Evolutionary conservation across 1,140 invertebrate species (phyloP), one percentile per base, ranked within the genome.

Genomic region (Scaptomyza pallida): DNA sequence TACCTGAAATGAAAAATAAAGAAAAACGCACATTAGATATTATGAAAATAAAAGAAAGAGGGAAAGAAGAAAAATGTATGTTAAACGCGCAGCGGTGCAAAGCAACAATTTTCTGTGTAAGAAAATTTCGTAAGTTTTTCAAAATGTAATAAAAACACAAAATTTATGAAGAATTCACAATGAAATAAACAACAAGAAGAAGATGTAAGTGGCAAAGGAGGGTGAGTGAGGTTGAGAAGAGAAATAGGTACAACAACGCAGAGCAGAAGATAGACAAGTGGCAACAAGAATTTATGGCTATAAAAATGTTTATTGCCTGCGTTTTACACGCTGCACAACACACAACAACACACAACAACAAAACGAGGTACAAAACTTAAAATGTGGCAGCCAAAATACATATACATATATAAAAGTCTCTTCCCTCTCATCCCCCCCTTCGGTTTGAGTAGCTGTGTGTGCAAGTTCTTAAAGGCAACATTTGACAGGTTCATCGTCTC

Each of bases 141-240:
- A 51, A 88, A 88, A 82, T 77, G 82, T 54, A 86, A 86, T 88
- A 88, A 86, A 86, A 68, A 82, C 67, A 88, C 64, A 64, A 82
- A 78, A 86, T 86, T 82, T 86, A 88, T 88, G 74, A 86, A 82
- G 82, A 86, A 86, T 86, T 88, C 81, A 72, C 59, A 72, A 78
- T 62, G 71, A 68, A 68, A 67, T 51, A 41, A 68, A 13, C 56
- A 13, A 26, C 1, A 30, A 30, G 41, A 17, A 35, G n/a, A n/a
- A n/a, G n/a, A n/a, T n/a, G n/a, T n/a, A n/a, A n/a, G n/a, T n/a
- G n/a, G n/a, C n/a, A 40, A 16, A 5, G 33, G 15, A 19, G 43
- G 26, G 9, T 3, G 23, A 2, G 15, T 12, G 6, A 8, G 2
- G 5, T 0, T 15, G 21, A 12, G 43, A 5, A 10, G 13, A 13